Evolutionary conservation across 2,888 invertebrate genomes (phyloP).

Genomic region (Troides aeacus): DNA sequence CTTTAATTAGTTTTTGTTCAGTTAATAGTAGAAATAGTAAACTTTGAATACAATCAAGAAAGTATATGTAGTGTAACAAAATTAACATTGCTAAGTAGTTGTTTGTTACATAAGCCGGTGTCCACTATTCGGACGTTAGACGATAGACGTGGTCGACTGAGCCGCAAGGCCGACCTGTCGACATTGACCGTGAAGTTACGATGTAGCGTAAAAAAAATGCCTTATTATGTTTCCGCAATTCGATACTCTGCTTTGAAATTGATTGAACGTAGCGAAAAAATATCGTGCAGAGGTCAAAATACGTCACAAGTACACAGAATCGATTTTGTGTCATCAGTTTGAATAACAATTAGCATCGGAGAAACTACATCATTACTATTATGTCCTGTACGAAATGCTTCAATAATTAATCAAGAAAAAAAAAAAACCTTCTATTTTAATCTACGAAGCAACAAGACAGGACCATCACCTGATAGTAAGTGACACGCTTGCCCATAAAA

Average conservation of each 20-base stretch:
- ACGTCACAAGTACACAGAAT: background rate
- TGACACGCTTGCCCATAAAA: too few relatives aligned
- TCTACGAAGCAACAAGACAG: too few relatives aligned
- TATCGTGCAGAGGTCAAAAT: background rate
- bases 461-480: too few relatives aligned
- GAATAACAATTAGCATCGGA: background rate
- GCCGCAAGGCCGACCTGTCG: constrained; percentile 70
- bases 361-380: background rate
- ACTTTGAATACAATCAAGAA: background rate
- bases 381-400: too few relatives aligned
- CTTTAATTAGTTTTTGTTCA: too few relatives aligned
- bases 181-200: constrained; percentile 76
- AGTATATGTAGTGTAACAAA: background rate
- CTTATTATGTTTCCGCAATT: constrained; percentile 74
- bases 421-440: too few relatives aligned
- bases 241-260: constrained; percentile 41
- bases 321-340: background rate
- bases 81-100: background rate
- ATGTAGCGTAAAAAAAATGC: constrained; percentile 58
- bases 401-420: too few relatives aligned
- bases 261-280: constrained; percentile 29
- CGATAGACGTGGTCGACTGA: constrained; percentile 62
- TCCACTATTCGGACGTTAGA: constrained; percentile 58
- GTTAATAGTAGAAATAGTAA: too few relatives aligned
- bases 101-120: constrained; percentile 60